These are phyloP conservation scores for Ephestia elutella DNA, from an alignment of 1,140 invertebrate species.

Conservation along the genomic window DNA sequence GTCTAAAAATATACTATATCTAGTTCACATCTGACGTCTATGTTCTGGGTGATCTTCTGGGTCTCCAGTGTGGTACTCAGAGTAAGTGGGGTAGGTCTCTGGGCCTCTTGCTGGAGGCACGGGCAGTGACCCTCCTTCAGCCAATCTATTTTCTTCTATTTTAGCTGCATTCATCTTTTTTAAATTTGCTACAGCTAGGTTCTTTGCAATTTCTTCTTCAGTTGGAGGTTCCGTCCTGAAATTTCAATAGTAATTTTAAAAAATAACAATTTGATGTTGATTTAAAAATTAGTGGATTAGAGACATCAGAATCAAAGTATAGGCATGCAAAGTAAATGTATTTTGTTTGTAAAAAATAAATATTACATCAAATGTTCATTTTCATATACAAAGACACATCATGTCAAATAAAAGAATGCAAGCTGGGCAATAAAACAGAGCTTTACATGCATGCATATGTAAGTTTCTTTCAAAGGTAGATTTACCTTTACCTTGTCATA, in stretches of 20 bases:
- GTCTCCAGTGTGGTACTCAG: slow-evolving; percentile 33
- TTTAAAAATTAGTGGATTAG: too few species aligned
- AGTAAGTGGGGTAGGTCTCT: slow-evolving; percentile 50
- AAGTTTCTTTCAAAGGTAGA: too few species aligned
- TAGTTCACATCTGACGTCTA: slow-evolving; percentile 3
- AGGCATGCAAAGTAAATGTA: too few species aligned
- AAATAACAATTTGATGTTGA: too few species aligned
- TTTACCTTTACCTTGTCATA: slow-evolving; percentile 74
- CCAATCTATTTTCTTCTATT: slow-evolving; percentile 70
- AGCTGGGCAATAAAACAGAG: too few species aligned
- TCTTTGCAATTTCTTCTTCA: slow-evolving; percentile 81
- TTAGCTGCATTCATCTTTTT: slow-evolving; percentile 85
- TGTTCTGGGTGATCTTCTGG: slow-evolving; percentile 18
- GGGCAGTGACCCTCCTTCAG: slow-evolving; percentile 53
- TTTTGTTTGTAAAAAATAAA: too few species aligned
- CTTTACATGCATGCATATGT: too few species aligned
- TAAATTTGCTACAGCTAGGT: slow-evolving; percentile 80
- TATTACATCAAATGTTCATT: too few species aligned
- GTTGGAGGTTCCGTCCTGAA: slow-evolving; percentile 79
- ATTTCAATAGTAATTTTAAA: slow-evolving; percentile 16
- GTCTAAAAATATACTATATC: slow-evolving; percentile 3
- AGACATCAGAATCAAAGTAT: too few species aligned
- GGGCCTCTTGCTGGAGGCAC: slow-evolving; percentile 34
- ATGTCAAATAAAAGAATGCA: too few species aligned
- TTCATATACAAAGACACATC: too few species aligned